A percentile compares a stretch with the other conserved stretches of the same genome.
Conservation (phyloP, 2,888 invertebrate genomes). For the Odontocerum albicorne region DNA sequence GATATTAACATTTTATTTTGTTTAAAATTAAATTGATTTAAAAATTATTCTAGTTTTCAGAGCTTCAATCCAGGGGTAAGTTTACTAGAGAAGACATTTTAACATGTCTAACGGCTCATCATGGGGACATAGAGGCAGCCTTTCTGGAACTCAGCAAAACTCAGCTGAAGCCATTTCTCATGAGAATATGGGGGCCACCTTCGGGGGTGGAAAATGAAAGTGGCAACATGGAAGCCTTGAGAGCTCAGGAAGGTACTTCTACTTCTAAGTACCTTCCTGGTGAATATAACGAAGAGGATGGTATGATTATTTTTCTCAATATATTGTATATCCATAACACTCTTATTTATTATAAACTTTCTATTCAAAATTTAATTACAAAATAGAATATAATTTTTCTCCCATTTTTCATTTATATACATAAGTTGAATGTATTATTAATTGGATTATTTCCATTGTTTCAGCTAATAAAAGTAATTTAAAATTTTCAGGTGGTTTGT, state of each 20-base stretch:
- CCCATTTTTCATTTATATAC: no score
- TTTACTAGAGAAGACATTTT: conserved; percentile 73
- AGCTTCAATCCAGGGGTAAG: conserved; percentile 65
- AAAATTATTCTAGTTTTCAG: no score
- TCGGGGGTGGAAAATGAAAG: conserved; percentile 70
- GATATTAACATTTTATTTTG: no score
- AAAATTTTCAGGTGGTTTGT: conserved; percentile 29
- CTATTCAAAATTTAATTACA: no score
- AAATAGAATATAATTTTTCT: no score
- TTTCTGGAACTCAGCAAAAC: conserved; percentile 71
- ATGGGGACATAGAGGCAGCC: conserved; percentile 73
- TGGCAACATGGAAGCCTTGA: conserved; percentile 44
- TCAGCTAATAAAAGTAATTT: not conserved
- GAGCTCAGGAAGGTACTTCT: conserved; percentile 14
- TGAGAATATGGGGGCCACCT: conserved; percentile 79
- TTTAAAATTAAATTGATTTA: no score
- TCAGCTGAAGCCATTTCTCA: conserved; percentile 76
- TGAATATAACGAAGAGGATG: conserved; percentile 26
- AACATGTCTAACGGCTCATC: conserved; percentile 68
- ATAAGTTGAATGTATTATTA: no score
- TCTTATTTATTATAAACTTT: no score
- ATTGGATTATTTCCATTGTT: not conserved
- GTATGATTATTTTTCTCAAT: conserved; percentile 22
- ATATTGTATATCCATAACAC: no score
- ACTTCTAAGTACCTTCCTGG: conserved; percentile 5